These are phyloP conservation scores for Temnothorax ravouxi DNA, from an alignment of 2,888 invertebrate species.

Conservation along the genomic window DNA sequence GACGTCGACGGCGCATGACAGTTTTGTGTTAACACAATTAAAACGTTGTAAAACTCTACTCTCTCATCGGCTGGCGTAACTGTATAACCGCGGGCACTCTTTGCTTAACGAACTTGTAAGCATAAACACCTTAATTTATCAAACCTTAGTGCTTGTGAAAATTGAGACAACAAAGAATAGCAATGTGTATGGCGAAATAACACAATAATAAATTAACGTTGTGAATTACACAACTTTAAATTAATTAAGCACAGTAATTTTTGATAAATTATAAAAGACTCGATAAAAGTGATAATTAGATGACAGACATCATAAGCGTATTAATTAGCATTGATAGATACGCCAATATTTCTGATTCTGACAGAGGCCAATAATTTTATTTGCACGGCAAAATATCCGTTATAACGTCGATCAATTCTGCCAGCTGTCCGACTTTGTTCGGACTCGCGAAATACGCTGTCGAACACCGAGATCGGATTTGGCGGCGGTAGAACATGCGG, in stretches of 20 bases:
- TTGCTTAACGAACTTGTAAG: neutral
- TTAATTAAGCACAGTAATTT: neutral
- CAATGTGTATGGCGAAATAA: neutral
- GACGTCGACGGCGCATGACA: constrained; percentile 17
- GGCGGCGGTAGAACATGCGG: neutral
- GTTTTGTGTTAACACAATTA: constrained; percentile 44
- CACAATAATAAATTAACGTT: neutral
- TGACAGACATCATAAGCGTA: too few relatives aligned
- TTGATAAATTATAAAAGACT: neutral
- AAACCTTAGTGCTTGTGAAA: neutral
- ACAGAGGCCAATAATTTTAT: constrained; percentile 9
- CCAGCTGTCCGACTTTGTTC: constrained; percentile 12
- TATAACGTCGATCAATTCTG: constrained; percentile 27
- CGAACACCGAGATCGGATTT: constrained; percentile 36
- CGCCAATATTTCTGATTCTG: neutral
- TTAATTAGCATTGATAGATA: neutral
- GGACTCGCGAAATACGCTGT: constrained; percentile 41
- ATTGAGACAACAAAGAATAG: neutral
- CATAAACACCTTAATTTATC: neutral
- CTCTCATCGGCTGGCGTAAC: neutral
- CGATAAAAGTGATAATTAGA: neutral
- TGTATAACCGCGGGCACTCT: neutral
- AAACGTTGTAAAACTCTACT: constrained; percentile 25
- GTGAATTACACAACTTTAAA: neutral
- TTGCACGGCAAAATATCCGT: neutral